These are phyloP conservation scores for Polymixis lichenea DNA, from an alignment of 2,888 invertebrate genomes.

Conservation along the genomic window DNA sequence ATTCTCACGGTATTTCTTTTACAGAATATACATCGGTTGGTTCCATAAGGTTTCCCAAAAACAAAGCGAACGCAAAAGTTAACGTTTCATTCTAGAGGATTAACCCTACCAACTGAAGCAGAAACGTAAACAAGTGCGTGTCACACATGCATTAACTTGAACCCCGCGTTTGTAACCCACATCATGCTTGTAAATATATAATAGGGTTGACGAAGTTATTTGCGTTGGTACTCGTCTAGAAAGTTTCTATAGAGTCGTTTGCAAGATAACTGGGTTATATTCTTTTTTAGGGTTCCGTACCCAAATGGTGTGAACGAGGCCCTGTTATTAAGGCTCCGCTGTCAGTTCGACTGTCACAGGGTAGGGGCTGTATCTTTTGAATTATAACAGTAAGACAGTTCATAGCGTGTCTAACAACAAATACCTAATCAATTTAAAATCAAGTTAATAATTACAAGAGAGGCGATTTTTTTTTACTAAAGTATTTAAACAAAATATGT, in stretches of 20 bases:
- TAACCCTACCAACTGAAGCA: slow-evolving; percentile 34
- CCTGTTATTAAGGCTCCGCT: background rate
- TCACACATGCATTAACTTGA: slow-evolving; percentile 56
- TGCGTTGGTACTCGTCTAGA: slow-evolving; percentile 23
- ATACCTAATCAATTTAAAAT: background rate
- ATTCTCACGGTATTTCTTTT: too few species aligned
- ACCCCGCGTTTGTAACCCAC: slow-evolving; percentile 34
- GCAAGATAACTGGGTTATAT: slow-evolving; percentile 19
- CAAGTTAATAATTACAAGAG: background rate
- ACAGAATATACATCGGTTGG: too few species aligned
- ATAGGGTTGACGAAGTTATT: slow-evolving; percentile 52
- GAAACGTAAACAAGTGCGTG: slow-evolving; percentile 56
- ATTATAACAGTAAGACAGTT: background rate
- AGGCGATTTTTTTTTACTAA: too few species aligned
- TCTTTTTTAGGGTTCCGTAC: background rate
- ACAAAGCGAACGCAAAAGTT: slow-evolving; percentile 38
- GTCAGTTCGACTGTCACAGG: background rate
- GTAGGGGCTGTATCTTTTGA: background rate
- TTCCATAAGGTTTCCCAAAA: background rate
- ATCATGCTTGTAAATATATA: slow-evolving; percentile 52
- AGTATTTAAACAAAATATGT: background rate
- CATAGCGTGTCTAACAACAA: background rate
- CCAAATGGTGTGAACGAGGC: background rate
- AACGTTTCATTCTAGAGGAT: slow-evolving; percentile 46
- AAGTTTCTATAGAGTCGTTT: slow-evolving; percentile 43